phyloP scores from a whole-genome alignment of 2,797 vertebrate species.

The Rhabdophis nuchalis region DNA sequence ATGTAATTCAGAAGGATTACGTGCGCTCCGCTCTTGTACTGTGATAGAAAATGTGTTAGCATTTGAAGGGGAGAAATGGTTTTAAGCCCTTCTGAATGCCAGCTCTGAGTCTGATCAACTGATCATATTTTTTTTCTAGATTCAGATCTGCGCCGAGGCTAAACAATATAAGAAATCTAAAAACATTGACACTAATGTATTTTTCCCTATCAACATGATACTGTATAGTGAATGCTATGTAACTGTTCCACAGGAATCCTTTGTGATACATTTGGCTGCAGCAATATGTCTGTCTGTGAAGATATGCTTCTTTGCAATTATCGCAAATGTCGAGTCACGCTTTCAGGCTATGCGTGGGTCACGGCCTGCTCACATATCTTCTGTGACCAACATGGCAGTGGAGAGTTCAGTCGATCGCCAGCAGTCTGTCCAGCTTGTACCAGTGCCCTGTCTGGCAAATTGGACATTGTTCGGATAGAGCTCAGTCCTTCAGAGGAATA shows the following conservation, averaged over 20 bases:
- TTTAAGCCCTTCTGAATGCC: background rate
- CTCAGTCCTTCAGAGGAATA: constrained; percentile 85
- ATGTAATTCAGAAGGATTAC: background rate
- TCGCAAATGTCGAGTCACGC: constrained; percentile 79
- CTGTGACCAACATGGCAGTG: constrained; percentile 86
- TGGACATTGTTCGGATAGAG: constrained; percentile 86
- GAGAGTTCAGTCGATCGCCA: constrained; percentile 82
- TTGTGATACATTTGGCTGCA: background rate
- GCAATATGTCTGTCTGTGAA: constrained; percentile 73
- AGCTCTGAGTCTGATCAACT: background rate
- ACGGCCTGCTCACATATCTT: constrained; percentile 88
- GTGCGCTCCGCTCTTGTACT: background rate
- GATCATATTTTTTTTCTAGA: background rate
- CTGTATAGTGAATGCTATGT: background rate
- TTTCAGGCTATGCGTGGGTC: constrained; percentile 85
- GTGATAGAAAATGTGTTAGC: background rate
- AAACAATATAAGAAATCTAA: background rate
- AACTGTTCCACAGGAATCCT: background rate
- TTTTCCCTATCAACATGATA: background rate
- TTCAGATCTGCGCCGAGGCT: background rate
- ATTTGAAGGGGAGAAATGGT: background rate
- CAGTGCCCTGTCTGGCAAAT: constrained; percentile 82
- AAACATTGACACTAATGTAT: background rate
- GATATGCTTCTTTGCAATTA: constrained; percentile 86
- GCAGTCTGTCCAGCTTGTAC: constrained; percentile 85